Evolutionary conservation across 2,888 invertebrate species (phyloP), one percentile per base, ranked within the genome.

Genomic region (Lasioglossum pauxillum): DNA sequence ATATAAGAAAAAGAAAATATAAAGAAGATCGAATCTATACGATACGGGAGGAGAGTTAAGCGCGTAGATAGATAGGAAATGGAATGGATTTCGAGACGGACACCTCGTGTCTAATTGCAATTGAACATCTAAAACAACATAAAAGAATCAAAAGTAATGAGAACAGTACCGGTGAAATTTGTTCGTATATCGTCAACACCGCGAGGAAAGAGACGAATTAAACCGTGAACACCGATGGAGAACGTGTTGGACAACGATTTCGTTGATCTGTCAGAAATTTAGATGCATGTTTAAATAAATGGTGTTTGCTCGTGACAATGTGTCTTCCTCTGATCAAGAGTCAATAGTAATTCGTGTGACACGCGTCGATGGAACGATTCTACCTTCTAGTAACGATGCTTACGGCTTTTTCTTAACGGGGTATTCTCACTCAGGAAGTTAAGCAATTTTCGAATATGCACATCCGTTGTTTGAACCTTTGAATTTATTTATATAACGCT

Each of bases 241-340:
- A 35, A 49, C 82, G 86, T 41, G 46, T 57, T 49, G 78, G 31
- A 64, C 71, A 78, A 78, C 57, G 64, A 78, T 89, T 86, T 90
- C 80, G 84, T 89, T 86, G 79, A 80, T 86, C 80, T 79, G 78
- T 86, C 80, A 76, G 83, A 81, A 87, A 86, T 86, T 87, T 86
- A 76, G 75, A 53, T 46, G 80, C 78, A 78, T 75, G 80, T 79
- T 57, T 64, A 44, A 86, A 85, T 60, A 82, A 86, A 83, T 71
- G 72, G 27, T 83, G 78, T 73, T 85, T 75, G 78, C 78, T 75
- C 78, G 81, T 71, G 53, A 77, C 60, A 75, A 76, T 71, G 74
- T 80, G 84, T 84, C 79, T 84, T 78, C 79, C 84, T 78, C 69
- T 78, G 64, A 78, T 80, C 64, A 12, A 71, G 74, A 85, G 64